A percentile compares a stretch with the other conserved stretches of the same genome.
Conservation (phyloP, 1,140 invertebrate genomes). For the Metaphire vulgaris region DNA sequence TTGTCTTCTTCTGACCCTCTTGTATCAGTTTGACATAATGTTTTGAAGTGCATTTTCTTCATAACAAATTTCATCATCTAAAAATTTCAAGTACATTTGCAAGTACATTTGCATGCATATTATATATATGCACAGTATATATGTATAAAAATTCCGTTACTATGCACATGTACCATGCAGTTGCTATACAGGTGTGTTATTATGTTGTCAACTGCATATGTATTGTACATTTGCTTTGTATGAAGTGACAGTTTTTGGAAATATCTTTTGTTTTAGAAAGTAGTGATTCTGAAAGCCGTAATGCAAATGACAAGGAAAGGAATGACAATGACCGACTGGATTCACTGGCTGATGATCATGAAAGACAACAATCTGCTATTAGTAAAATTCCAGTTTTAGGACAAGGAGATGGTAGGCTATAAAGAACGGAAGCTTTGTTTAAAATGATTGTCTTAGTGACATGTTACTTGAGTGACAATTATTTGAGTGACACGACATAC, state of each 20-base stretch:
- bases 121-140: no score
- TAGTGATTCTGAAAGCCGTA: neutral
- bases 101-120: no score
- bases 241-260: neutral
- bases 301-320: neutral
- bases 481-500: neutral
- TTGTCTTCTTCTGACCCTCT: no score
- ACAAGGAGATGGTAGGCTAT: neutral
- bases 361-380: neutral
- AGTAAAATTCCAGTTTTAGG: neutral
- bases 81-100: no score
- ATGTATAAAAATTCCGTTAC: no score
- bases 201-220: neutral
- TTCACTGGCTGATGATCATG: neutral
- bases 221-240: neutral
- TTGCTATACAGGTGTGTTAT: no score
- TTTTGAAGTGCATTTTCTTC: neutral
- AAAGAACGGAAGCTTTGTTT: neutral
- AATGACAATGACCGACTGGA: neutral
- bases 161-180: no score
- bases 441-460: neutral
- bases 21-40: no score
- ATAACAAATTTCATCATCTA: no score
- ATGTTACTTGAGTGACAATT: neutral
- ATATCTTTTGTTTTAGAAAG: neutral